Conservation (phyloP, 2,888 invertebrate genomes). For the Scaptomyza caliginosa region DNA sequence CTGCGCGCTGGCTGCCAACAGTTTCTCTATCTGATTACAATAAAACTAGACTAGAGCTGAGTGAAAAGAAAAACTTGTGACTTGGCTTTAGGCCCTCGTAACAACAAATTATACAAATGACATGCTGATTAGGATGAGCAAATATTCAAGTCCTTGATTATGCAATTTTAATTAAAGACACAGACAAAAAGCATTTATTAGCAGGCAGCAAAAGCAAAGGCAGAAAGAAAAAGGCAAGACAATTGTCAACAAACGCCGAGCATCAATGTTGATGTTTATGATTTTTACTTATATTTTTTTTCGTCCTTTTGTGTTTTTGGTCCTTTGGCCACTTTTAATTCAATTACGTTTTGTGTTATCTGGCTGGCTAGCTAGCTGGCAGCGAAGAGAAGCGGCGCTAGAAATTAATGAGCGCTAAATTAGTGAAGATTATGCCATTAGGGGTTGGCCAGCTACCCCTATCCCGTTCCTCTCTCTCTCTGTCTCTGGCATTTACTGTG, state of each 20-base stretch:
- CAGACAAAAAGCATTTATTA: conserved; percentile 32
- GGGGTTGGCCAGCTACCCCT: conserved; percentile 54
- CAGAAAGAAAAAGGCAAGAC: conserved; percentile 9
- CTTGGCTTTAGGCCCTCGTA: conserved; percentile 21
- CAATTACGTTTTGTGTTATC: conserved; percentile 72
- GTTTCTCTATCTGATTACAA: conserved; percentile 67
- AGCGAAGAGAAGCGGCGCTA: conserved; percentile 44
- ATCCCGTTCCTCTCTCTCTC: background rate
- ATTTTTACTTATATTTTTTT: conserved; percentile 16
- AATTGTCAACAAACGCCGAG: conserved; percentile 45
- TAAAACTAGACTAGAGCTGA: conserved; percentile 38
- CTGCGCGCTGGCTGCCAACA: conserved; percentile 26
- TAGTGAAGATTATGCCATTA: conserved; percentile 81
- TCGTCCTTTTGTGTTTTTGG: conserved; percentile 16
- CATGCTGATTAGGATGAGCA: conserved; percentile 67
- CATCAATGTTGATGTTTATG: conserved; percentile 61
- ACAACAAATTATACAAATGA: conserved; percentile 69
- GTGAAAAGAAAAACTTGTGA: conserved; percentile 2
- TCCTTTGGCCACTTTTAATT: conserved; percentile 72
- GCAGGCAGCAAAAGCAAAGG: background rate
- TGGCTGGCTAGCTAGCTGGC: conserved; percentile 21
- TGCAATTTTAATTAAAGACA: conserved; percentile 72
- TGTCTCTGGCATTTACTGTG: background rate
- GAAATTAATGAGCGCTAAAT: conserved; percentile 81
- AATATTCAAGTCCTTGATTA: conserved; percentile 56